Conservation (phyloP, 2,113 vertebrate genomes). For the Lasiurus cinereus region DNA sequence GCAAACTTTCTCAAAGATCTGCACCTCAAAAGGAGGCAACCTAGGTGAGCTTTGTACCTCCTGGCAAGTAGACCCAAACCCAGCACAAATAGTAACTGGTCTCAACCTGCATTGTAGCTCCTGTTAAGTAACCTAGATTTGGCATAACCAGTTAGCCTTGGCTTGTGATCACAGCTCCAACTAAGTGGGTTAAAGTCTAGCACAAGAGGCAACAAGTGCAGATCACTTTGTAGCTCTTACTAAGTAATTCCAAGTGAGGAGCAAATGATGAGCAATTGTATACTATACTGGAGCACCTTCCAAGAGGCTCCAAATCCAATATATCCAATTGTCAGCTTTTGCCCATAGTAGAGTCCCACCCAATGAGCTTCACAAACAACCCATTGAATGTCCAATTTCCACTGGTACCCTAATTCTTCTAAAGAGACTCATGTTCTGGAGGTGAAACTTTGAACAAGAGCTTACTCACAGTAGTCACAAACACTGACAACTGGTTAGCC, state of each 20-base stretch:
- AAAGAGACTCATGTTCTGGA: neutral
- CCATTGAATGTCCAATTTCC: neutral
- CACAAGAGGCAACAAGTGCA: neutral
- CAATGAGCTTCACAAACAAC: neutral
- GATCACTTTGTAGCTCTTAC: neutral
- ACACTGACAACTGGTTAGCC: neutral
- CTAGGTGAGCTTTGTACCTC: neutral
- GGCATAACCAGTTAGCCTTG: neutral
- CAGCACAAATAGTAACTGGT: neutral
- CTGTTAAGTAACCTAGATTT: neutral
- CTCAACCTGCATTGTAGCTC: neutral
- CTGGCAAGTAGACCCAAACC: neutral
- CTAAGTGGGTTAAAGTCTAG: neutral
- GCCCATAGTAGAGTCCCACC: neutral
- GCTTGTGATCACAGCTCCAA: neutral
- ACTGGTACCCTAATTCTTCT: neutral
- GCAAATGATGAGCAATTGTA: neutral
- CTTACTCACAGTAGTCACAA: neutral
- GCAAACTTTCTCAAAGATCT: neutral
- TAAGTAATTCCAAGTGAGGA: neutral
- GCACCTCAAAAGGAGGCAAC: neutral
- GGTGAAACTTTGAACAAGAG: neutral
- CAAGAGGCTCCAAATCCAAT: neutral
- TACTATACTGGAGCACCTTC: neutral
- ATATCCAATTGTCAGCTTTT: neutral